Evolutionary conservation across 92 coral and sea anemone genomes (phyloP).

Genomic region (Meandrina meandrites): DNA sequence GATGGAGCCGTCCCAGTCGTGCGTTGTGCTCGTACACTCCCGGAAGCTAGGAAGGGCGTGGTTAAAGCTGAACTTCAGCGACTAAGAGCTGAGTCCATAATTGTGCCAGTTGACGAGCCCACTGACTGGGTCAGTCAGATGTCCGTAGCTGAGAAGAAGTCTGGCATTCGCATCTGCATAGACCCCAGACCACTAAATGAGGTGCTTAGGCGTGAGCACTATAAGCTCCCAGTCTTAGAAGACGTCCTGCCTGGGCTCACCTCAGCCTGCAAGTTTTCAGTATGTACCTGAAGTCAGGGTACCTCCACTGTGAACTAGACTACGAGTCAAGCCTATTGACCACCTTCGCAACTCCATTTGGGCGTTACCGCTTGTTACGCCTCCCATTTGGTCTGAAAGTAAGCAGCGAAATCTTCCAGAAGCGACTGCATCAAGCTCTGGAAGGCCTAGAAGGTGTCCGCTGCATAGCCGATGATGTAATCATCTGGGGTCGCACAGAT

Average conservation of each 20-base stretch:
- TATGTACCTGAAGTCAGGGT: background rate
- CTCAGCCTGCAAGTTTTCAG: background rate
- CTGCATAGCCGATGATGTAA: constrained; percentile 28
- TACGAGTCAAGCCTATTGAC: constrained; percentile 2
- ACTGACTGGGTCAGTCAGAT: constrained; percentile 29
- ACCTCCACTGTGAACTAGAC: constrained; percentile 16
- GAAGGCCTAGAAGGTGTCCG: constrained; percentile 19
- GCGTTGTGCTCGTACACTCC: background rate
- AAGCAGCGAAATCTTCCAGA: constrained; percentile 23
- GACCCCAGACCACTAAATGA: constrained; percentile 32
- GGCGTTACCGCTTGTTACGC: constrained; percentile 3
- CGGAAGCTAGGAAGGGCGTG: background rate
- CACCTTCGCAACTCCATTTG: constrained; percentile 30
- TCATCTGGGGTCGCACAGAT: constrained; percentile 1
- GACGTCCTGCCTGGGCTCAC: too few relatives aligned
- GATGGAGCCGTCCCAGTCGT: too few relatives aligned
- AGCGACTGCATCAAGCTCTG: constrained; percentile 28
- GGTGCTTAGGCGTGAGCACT: constrained; percentile 18
- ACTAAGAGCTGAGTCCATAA: background rate
- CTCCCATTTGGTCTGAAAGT: constrained; percentile 26
- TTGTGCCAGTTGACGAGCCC: background rate
- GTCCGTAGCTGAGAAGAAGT: constrained; percentile 20
- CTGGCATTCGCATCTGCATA: constrained; percentile 23
- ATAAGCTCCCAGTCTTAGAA: background rate
- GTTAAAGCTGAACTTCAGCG: constrained; percentile 32